Base-by-base conservation (phyloP, 2,888 invertebrate species). In the Helicoverpa assulta region DNA sequence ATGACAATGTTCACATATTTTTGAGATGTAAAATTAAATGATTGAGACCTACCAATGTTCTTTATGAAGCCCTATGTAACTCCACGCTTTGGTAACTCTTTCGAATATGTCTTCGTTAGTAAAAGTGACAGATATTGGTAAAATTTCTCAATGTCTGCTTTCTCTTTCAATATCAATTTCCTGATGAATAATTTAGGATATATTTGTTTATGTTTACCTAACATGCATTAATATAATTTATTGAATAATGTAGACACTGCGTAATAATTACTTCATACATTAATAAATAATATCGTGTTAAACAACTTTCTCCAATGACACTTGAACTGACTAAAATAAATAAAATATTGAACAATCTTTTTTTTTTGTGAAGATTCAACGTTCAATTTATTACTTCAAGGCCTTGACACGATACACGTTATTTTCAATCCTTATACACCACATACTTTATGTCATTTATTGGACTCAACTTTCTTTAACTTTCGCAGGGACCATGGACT, bases 391-490 rank as follows among this genome's bases (percentile, higher is more conserved):
- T 47, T 47, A n/a, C 47, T 16, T 26, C 5, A 51, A 50, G 16
- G 21, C 43, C 51, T 19, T 19, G 51, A 60, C 55, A 29, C n/a
- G 57, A 21, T 64, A 33, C 55, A 64, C 57, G 56, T 50, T 54
- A 55, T 66, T 75, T 37, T n/a, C n/a, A 59, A 58, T 67, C 57
- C 52, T 57, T 76, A 50, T 26, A 26, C 26, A 12, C 33, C 26
- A 47, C 33, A 59, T 51, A 56, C 19, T 43, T 53, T 72, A 66
- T 52, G 56, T 21, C 54, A 21, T 60, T 58, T 61, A 40, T 14
- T 51, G 40, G 43, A 21, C n/a, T 10, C 47, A 66, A 65, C 81
- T 81, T 80, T 81, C 81, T 80, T 81, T 70, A 10, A 55, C 80
- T 82, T 81, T 81, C 76, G 12, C 59, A 4, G 55, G 26, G 33